A percentile compares a stretch with the other conserved stretches of the same genome.
Conservation (phyloP, 2,888 invertebrate species). For the Poecilus cupreus region DNA sequence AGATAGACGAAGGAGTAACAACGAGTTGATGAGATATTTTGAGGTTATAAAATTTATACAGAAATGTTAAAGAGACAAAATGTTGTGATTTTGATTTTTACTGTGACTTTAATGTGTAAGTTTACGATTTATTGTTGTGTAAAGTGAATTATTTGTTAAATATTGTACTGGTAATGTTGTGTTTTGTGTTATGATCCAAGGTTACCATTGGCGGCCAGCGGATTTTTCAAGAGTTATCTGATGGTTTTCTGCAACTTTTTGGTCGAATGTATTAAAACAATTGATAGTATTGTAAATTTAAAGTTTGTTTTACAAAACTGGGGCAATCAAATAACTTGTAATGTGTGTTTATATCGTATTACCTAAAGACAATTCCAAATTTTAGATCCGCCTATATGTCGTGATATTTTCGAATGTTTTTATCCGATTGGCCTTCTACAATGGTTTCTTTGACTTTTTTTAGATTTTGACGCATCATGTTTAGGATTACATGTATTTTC, state of each 20-base stretch:
- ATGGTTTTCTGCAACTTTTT: background rate
- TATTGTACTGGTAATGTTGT: background rate
- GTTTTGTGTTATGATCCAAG: slow-evolving; percentile 40
- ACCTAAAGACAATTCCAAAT: too few relatives aligned
- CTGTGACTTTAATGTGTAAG: slow-evolving; percentile 39
- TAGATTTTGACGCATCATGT: slow-evolving; percentile 35
- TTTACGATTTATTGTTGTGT: background rate
- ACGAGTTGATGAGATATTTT: slow-evolving; percentile 63
- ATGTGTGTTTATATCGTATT: too few relatives aligned
- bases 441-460: background rate
- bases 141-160: background rate
- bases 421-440: too few relatives aligned
- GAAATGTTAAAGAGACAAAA: slow-evolving; percentile 30
- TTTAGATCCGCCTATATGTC: too few relatives aligned
- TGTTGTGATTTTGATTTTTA: slow-evolving; percentile 23
- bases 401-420: too few relatives aligned
- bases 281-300: too few relatives aligned
- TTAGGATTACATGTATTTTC: slow-evolving; percentile 29
- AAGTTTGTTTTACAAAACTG: too few relatives aligned
- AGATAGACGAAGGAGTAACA: slow-evolving; percentile 26
- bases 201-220: background rate
- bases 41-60: background rate
- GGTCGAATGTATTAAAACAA: too few relatives aligned
- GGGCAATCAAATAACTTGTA: too few relatives aligned
- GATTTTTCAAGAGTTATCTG: background rate